These are phyloP conservation scores for Chinchilla lanigera DNA, from an alignment of 2,113 vertebrate species.

Conservation along the genomic window DNA sequence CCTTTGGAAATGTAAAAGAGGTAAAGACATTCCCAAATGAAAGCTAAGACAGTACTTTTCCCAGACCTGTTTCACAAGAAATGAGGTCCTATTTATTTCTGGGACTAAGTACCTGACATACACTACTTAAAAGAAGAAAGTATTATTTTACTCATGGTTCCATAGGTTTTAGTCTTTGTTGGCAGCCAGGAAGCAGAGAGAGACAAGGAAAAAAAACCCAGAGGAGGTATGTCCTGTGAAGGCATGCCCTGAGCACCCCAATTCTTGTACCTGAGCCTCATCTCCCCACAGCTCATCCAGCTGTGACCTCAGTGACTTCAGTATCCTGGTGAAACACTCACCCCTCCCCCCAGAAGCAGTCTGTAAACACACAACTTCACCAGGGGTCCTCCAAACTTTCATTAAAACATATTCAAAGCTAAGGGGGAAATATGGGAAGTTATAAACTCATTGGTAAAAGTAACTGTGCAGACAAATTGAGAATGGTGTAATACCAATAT, in stretches of 20 bases:
- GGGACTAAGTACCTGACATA: not conserved
- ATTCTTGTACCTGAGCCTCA: not conserved
- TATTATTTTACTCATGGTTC: not conserved
- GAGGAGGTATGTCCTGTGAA: not conserved
- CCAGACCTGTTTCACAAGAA: not conserved
- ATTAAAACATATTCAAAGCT: not conserved
- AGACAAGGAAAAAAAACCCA: not conserved
- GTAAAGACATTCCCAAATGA: not conserved
- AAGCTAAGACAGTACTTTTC: not conserved
- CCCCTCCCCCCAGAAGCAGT: not conserved
- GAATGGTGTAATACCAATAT: not conserved
- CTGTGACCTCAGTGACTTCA: not conserved
- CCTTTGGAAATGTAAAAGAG: not conserved
- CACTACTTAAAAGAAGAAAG: not conserved
- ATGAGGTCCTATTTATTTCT: not conserved
- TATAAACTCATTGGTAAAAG: not conserved
- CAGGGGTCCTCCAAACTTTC: not conserved
- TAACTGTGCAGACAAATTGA: not conserved
- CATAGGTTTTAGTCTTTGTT: not conserved
- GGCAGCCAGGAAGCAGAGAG: not conserved
- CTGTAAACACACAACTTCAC: not conserved
- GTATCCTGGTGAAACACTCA: not conserved
- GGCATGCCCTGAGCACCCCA: fast-evolving
- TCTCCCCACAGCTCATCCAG: not conserved
- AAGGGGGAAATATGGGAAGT: not conserved